These are phyloP conservation scores for Myiotriccus ornatus DNA, from an alignment of 2,797 vertebrate species.

Conservation along the genomic window DNA sequence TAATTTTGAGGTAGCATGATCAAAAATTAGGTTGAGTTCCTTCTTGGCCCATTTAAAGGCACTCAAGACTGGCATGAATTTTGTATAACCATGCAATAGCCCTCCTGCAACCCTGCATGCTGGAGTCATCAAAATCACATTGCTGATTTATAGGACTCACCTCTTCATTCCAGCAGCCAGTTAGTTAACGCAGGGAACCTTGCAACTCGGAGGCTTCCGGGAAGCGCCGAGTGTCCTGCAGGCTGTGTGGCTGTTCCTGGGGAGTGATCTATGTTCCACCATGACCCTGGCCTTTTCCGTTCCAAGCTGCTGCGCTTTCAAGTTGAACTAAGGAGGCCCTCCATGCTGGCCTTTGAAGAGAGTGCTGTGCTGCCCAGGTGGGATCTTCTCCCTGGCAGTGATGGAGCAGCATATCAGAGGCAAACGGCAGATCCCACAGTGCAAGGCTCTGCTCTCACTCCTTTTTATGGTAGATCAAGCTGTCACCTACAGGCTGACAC, in stretches of 20 bases:
- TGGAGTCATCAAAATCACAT: neutral
- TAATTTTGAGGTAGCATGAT: neutral
- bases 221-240: neutral
- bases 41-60: neutral
- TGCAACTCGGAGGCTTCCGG: neutral
- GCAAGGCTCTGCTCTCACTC: neutral
- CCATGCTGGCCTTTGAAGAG: slow-evolving; percentile 36
- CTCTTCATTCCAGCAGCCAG: slow-evolving; percentile 17
- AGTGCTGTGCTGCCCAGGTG: neutral
- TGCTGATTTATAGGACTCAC: neutral
- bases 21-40: neutral
- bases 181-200: slow-evolving; percentile 22
- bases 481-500: neutral
- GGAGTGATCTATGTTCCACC: slow-evolving; percentile 41
- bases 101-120: neutral
- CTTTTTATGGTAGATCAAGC: neutral
- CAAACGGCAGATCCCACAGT: neutral
- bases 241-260: slow-evolving; percentile 25
- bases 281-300: slow-evolving; percentile 38
- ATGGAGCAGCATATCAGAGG: neutral
- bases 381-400: neutral
- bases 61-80: neutral
- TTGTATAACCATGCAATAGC: neutral
- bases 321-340: slow-evolving; percentile 32
- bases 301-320: neutral